A percentile compares a stretch with the other conserved stretches of the same genome.
Conservation (phyloP, 1,140 invertebrate genomes). For the Drosophila nebulosa region DNA sequence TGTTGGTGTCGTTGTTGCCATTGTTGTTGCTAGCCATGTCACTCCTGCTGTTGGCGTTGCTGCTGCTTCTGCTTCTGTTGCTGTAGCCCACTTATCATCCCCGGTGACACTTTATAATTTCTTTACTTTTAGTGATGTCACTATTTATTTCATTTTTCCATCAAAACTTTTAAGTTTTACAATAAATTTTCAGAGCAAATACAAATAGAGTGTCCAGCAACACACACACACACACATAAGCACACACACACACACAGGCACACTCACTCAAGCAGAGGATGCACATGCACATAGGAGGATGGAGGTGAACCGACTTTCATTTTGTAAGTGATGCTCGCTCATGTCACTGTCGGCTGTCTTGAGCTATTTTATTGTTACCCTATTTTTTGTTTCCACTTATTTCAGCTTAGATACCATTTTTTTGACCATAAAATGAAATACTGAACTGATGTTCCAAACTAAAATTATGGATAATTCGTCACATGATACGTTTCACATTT, state of each 20-base stretch:
- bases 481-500: too few species aligned
- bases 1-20: conserved; percentile 31
- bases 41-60: conserved; percentile 44
- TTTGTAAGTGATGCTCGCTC: conserved; percentile 72
- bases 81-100: conserved; percentile 80
- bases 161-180: conserved; percentile 80
- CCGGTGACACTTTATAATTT: conserved; percentile 81
- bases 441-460: too few species aligned
- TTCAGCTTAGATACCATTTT: conserved; percentile 1
- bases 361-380: conserved; percentile 21
- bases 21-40: conserved; percentile 45
- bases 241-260: conserved; percentile 30
- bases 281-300: conserved; percentile 24
- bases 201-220: conserved; percentile 76
- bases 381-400: conserved; percentile 7
- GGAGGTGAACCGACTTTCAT: conserved; percentile 50
- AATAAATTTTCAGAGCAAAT: conserved; percentile 80
- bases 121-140: conserved; percentile 81
- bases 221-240: conserved; percentile 4
- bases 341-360: conserved; percentile 65
- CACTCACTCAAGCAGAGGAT: conserved; percentile 30
- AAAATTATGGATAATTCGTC: too few species aligned
- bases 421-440: too few species aligned
- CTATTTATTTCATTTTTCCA: conserved; percentile 81
- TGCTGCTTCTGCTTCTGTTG: conserved; percentile 52